These are phyloP conservation scores for Danio choprae DNA, from an alignment of 2,797 vertebrate genomes.

Conservation along the genomic window DNA sequence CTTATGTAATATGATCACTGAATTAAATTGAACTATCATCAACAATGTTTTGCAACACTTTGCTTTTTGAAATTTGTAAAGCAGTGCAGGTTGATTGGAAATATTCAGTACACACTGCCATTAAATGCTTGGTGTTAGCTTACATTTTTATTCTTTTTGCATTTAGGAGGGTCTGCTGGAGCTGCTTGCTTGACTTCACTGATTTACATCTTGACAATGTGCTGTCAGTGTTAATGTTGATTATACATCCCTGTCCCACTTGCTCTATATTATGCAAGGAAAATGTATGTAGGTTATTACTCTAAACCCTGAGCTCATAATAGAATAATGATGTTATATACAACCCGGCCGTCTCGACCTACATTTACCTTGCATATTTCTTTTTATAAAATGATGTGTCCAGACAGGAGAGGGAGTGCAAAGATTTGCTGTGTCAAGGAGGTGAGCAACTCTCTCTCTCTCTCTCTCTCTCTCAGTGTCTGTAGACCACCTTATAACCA, in stretches of 20 bases:
- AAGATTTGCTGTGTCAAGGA: slow-evolving; percentile 64
- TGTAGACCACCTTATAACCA: slow-evolving; percentile 55
- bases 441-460: slow-evolving; percentile 23
- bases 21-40: not conserved
- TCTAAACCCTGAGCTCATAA: slow-evolving; percentile 35
- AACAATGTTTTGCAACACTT: not conserved
- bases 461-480: slow-evolving; percentile 29
- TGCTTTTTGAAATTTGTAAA: not conserved
- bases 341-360: slow-evolving; percentile 30
- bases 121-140: not conserved
- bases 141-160: not conserved
- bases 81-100: not conserved
- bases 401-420: slow-evolving; percentile 31
- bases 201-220: slow-evolving; percentile 36
- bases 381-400: slow-evolving; percentile 34
- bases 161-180: slow-evolving; percentile 63
- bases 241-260: slow-evolving; percentile 30
- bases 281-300: slow-evolving; percentile 43
- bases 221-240: slow-evolving; percentile 9
- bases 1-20: not conserved
- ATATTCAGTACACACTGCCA: not conserved
- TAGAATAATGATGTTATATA: slow-evolving; percentile 31
- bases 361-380: slow-evolving; percentile 40
- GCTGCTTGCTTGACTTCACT: slow-evolving; percentile 61
- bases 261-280: slow-evolving; percentile 35